A percentile compares a stretch with the other conserved stretches of the same genome.
Evolutionary conservation across 2,797 vertebrate species (phyloP).

Genomic region (Arremon aurantiirostris): DNA sequence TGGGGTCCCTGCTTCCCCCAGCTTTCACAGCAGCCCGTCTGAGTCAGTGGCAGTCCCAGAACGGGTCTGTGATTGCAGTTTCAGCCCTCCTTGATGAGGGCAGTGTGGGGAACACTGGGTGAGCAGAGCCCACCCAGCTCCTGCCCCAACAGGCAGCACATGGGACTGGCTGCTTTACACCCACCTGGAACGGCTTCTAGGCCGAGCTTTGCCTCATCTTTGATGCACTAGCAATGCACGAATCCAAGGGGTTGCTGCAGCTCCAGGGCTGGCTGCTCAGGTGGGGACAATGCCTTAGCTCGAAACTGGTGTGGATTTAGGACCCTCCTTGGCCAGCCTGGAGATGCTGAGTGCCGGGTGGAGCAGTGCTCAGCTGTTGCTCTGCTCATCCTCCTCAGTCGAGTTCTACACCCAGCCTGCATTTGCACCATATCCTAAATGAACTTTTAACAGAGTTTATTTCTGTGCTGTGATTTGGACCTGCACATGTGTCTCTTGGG

Average conservation of each 20-base stretch:
- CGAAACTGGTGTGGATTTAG: fast-evolving
- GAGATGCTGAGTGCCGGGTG: fast-evolving
- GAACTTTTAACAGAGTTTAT: background rate
- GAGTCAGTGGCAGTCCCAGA: fast-evolving
- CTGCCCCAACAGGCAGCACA: fast-evolving
- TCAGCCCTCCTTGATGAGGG: background rate
- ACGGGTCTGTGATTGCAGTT: background rate
- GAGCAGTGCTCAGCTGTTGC: background rate
- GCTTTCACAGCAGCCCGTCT: background rate
- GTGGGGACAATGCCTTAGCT: background rate
- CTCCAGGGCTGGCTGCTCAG: background rate
- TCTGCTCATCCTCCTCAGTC: background rate
- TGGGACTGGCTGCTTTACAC: background rate
- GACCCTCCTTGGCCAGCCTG: background rate
- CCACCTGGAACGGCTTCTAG: background rate
- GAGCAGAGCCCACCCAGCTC: background rate
- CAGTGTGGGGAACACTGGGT: fast-evolving
- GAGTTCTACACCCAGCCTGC: background rate
- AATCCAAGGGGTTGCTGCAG: background rate
- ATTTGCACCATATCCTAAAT: background rate
- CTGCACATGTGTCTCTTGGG: fast-evolving
- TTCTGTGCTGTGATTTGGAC: background rate
- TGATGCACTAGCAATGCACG: background rate
- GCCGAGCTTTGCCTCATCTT: background rate
- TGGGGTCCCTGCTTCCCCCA: background rate